Conservation (phyloP, 2,888 invertebrate species). For the Galerucella nymphaeae region DNA sequence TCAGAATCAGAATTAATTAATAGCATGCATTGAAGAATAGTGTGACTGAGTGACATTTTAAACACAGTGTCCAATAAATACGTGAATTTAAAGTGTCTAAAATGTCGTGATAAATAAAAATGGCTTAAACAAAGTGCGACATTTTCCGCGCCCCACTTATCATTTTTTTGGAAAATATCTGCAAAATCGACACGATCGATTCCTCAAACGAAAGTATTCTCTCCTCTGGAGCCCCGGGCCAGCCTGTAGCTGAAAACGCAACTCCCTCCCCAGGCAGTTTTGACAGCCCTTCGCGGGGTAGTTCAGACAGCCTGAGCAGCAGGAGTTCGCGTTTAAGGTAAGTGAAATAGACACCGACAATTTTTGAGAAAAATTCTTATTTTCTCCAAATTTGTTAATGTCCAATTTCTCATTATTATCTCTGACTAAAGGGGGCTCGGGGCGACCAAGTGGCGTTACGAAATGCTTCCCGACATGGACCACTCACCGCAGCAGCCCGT, state of each 20-base stretch:
- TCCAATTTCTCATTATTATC: not conserved
- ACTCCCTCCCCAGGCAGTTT: conserved; percentile 12
- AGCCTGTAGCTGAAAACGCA: conserved; percentile 3
- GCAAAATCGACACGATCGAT: conserved; percentile 12
- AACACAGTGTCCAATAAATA: too few relatives aligned
- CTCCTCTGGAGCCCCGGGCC: conserved; percentile 13
- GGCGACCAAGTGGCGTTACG: conserved; percentile 55
- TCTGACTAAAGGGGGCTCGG: conserved; percentile 21
- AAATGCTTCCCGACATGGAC: conserved; percentile 63
- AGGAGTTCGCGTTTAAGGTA: conserved; percentile 52
- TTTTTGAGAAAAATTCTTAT: not conserved
- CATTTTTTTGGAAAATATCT: not conserved
- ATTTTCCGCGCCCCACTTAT: not conserved
- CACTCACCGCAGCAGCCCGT: conserved; percentile 55
- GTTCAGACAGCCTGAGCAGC: conserved; percentile 47
- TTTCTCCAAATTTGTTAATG: too few relatives aligned
- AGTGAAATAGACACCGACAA: not conserved
- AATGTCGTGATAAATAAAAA: not conserved
- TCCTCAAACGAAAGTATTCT: not conserved
- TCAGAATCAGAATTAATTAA: too few relatives aligned
- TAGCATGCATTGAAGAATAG: too few relatives aligned
- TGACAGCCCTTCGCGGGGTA: conserved; percentile 34
- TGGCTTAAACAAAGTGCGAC: not conserved
- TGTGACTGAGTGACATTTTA: too few relatives aligned
- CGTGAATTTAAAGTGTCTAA: not conserved